Evolutionary conservation across 2,113 vertebrate genomes (phyloP), one percentile per base, ranked within the genome.

Genomic region (Mormyrus iriodes): DNA sequence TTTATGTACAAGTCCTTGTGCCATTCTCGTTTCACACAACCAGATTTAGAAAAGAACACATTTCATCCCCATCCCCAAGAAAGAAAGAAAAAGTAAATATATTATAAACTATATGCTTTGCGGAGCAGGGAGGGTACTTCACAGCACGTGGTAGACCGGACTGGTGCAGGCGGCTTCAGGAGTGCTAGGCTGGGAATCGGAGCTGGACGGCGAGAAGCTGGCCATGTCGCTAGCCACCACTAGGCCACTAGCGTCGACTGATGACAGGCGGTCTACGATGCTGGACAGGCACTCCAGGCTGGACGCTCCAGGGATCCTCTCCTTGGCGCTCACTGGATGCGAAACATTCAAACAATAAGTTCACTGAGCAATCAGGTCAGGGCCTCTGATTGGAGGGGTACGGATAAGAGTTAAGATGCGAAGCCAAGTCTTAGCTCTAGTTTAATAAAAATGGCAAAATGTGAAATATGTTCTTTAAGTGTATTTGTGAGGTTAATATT

Each of bases 241-340:
- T 31, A 96, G 76, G 3, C 90, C 95, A 1, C 94, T 90, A 21
- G 96, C 93, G 85, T 96, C 96, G 10, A 94, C 95, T 0, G 96
- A 96, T 88, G 97, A 96, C 90, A 99, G 97, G 0, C 98, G 96
- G 92, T 99, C 98, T 95, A 99, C 98, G 89, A 99, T 99, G 94
- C 97, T 99, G 94, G 98, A 98, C 90, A 99, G 95, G 92, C 98
- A 99, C 93, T 97, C 96, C 93, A 99, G 94, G 91, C 98, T 99
- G 92, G 98, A 98, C 19, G 97, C 94, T 17, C 96, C 93, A 7
- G 92, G 92, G 21, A 93, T 89, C 92, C 95, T 97, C 4, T 95
- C 96, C 52, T 91, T 87, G 61, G 92, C 10, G 46, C 92, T 93
- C 1, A 94, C 97, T 98, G 93, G 27, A 31, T 51, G 27, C 10